Evolutionary conservation across 2,888 invertebrate species (phyloP).

Genomic region (Archips xylosteana): DNA sequence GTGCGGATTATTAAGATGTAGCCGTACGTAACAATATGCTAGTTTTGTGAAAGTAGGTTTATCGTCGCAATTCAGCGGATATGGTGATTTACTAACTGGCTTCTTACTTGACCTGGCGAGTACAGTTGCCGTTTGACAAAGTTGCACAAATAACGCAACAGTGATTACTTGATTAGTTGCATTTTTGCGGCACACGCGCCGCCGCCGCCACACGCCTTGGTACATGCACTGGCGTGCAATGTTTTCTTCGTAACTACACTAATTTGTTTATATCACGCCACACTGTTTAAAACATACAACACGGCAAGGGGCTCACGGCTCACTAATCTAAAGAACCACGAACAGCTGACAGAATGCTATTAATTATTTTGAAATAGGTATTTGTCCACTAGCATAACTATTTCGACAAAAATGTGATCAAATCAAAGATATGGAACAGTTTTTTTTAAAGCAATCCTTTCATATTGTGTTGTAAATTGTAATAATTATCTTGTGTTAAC

Average conservation of each 20-base stretch:
- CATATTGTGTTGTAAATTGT: no score
- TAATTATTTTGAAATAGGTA: slow-evolving; percentile 1
- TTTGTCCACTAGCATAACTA: background rate
- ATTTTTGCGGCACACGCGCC: slow-evolving; percentile 53
- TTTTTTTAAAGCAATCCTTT: no score
- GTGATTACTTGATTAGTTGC: slow-evolving; percentile 51
- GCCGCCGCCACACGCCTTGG: slow-evolving; percentile 42
- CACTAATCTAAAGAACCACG: slow-evolving; percentile 1
- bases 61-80: slow-evolving; percentile 51
- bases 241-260: slow-evolving; percentile 51
- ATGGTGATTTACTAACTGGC: slow-evolving; percentile 57
- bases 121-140: slow-evolving; percentile 46
- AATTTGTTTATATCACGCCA: slow-evolving; percentile 58
- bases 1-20: background rate
- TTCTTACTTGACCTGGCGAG: slow-evolving; percentile 61
- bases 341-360: background rate
- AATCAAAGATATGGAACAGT: no score
- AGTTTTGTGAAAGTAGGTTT: slow-evolving; percentile 43
- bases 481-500: no score
- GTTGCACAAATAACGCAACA: slow-evolving; percentile 54
- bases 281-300: slow-evolving; percentile 47
- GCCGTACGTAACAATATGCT: background rate
- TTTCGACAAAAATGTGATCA: background rate
- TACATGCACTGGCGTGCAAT: slow-evolving; percentile 47
- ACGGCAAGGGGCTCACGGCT: slow-evolving; percentile 14